Evolutionary conservation across 2,888 invertebrate species (phyloP).

Genomic region (Spodoptera exigua): DNA sequence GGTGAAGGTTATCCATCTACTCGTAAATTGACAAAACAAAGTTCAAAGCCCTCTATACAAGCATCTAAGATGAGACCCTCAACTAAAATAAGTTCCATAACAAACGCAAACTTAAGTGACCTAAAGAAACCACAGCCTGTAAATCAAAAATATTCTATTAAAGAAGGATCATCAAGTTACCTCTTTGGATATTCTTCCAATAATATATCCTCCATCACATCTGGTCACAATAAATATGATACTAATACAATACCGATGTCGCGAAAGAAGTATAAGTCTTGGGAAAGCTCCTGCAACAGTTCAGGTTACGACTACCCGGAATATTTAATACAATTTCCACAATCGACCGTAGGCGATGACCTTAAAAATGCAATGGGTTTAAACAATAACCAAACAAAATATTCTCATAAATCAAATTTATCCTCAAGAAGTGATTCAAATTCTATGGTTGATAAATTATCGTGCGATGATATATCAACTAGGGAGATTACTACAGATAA

Average conservation of each 20-base stretch:
- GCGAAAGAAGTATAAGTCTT: constrained; percentile 26
- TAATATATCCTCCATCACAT: constrained; percentile 20
- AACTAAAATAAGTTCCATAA: constrained; percentile 4
- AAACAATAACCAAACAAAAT: constrained; percentile 27
- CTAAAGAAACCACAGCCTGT: constrained; percentile 18
- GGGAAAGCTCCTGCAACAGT: constrained; percentile 50
- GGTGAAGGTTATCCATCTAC: constrained; percentile 27
- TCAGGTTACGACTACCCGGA: constrained; percentile 47
- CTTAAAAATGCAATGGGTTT: constrained; percentile 47
- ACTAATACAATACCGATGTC: constrained; percentile 12
- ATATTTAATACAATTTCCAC: constrained; percentile 48
- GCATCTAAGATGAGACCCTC: constrained; percentile 4
- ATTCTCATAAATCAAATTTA: constrained; percentile 16
- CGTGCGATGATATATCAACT: neutral
- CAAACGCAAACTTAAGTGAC: constrained; percentile 8
- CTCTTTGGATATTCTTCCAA: constrained; percentile 37
- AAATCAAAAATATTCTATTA: constrained; percentile 20
- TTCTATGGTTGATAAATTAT: neutral
- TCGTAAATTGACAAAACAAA: constrained; percentile 9
- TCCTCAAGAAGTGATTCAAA: constrained; percentile 1
- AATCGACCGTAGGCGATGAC: constrained; percentile 44
- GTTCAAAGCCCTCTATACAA: neutral
- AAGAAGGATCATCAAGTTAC: constrained; percentile 20
- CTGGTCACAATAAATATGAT: constrained; percentile 28
- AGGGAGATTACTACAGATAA: constrained; percentile 6